Base-by-base conservation (phyloP, 2,797 vertebrate species). In the Thunnus albacares region DNA sequence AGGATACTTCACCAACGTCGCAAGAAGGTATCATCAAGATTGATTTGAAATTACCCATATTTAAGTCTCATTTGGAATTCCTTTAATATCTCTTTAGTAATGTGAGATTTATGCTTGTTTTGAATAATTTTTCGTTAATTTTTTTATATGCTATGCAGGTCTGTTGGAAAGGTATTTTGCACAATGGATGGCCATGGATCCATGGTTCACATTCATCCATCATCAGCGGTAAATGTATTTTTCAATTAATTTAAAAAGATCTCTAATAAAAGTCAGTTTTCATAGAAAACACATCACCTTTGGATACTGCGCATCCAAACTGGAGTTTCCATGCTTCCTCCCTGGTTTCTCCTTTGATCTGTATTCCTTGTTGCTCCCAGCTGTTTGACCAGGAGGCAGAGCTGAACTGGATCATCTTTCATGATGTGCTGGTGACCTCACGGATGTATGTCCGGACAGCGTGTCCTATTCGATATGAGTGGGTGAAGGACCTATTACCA, bases 131-230 rank as follows among this genome's bases (percentile, higher is more conserved):
- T 55, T 75, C 35, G 10, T 26, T 53, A 0, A 12, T 41, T 52
- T 26, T 65, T 53, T 71, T 55, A 10, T 52, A 45, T 68, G n/a
- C 60, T 82, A 75, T n/a, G 69, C 66, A 99, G 98, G 84, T 98
- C 97, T 91, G 60, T 97, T 79, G 98, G 97, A 82, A 99, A 96
- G 89, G 96, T 96, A 0, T 99, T 99, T 92, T 98, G 97, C 91
- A 99, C 98, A 69, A 99, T 99, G 98, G 98, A 99, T 51, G 98
- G 98, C n/a, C 97, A 98, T 20, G 98, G 98, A 80, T 98, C 97
- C 33, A 95, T 96, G 80, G 96, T 99, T 84, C 96, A 98, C 60
- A 96, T 99, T 95, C 98, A 99, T 90, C 98, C 98, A 67, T 97
- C 98, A 38, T 99, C 98, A 73, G 94, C 96, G 63, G 98, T 99